These are phyloP conservation scores for Alosa alosa DNA, from an alignment of 2,113 vertebrate genomes.

Conservation along the genomic window DNA sequence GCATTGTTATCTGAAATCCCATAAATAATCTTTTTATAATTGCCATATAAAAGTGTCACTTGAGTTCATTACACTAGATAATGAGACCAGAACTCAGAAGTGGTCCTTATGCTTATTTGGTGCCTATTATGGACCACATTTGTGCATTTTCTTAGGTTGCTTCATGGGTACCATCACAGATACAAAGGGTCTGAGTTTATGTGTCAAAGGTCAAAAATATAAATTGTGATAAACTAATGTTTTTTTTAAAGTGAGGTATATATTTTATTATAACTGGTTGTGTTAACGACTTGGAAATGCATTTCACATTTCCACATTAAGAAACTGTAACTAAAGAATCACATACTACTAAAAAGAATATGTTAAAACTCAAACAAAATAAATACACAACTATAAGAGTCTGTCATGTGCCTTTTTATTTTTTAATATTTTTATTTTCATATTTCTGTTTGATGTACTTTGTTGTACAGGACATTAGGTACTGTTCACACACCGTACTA, in stretches of 20 bases:
- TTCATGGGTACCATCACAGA: no score
- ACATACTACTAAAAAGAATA: not conserved
- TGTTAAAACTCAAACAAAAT: not conserved
- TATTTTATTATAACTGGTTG: not conserved
- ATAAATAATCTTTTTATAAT: not conserved
- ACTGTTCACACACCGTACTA: conserved; percentile 22
- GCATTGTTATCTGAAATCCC: not conserved
- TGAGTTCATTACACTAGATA: not conserved
- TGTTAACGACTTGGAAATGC: not conserved
- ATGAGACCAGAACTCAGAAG: no score
- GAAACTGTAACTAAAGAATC: not conserved
- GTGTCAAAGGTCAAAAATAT: not conserved
- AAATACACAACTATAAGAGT: not conserved
- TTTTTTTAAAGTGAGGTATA: not conserved
- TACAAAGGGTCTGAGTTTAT: no score
- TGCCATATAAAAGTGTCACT: not conserved
- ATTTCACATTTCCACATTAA: not conserved
- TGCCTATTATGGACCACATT: no score
- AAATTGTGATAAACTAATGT: not conserved
- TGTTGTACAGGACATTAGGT: conserved; percentile 52
- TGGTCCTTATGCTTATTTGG: no score
- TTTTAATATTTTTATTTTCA: conserved; percentile 63
- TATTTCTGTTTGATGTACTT: conserved; percentile 70
- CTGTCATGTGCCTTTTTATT: conserved; percentile 33
- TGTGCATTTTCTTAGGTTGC: not conserved